Base-by-base conservation (phyloP, 2,888 invertebrate species). In the Nematopogon swammerdamellus region DNA sequence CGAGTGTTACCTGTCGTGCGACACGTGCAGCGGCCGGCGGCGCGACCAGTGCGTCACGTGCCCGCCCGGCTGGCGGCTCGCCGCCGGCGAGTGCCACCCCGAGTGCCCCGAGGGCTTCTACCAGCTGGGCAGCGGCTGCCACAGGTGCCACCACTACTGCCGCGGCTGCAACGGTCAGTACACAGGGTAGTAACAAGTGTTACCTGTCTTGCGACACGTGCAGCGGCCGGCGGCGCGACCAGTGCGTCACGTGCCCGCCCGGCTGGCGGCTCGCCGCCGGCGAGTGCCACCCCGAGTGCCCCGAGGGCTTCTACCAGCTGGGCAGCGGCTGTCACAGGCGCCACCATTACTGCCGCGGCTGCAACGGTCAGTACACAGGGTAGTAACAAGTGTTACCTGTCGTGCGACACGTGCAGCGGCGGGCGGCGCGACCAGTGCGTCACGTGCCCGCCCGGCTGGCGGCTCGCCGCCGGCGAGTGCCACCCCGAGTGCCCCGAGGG, bases 81-180 rank as follows among this genome's bases (percentile, higher is more conserved):
- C 91, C 1, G 89, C 89, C 2, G 92, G 92, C 2, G 90, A 92
- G 66, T 93, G 93, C 60, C 87, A 91, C 59, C 89, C 91, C 0
- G 89, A 90, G 60, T 94, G 94, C 67, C 92, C 93, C 0, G 89
- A 90, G 70, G 92, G 92, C 43, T 92, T 90, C 72, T 94, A 91
- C 72, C 89, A 91, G 70, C 87, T 87, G 3, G 83, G 85, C 55
- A 90, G 85, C 59, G 91, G 91, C 8, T 95, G 95, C 63, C 89
- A 90, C 56, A 91, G 89, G 68, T 95, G 95, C 72, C 92, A 93
- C 75, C 90, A 91, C 68, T 91, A 90, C 63, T 95, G 95, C 69
- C 86, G 87, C 56, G 91, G 91, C 58, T 95, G 95, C 67, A 87
- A 87, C 65, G 94, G 89, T 86, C n/a, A n/a, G n/a, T n/a, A n/a